Evolutionary conservation across 2,113 vertebrate species (phyloP), one percentile per base, ranked within the genome.

Genomic region (Okapia johnstoni): DNA sequence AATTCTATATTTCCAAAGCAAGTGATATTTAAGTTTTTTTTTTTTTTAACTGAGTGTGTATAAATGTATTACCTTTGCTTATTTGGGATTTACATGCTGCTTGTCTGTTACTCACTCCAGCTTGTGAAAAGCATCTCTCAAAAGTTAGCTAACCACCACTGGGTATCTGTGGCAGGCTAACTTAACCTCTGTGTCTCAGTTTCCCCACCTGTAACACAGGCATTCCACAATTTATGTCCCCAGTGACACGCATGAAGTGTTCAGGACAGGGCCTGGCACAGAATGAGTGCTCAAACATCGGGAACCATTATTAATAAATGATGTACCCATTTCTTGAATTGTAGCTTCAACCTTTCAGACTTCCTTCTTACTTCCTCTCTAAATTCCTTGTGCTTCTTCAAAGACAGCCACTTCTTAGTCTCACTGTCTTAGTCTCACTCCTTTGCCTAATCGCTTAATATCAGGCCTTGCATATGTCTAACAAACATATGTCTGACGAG

Each of bases 401-500:
- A 94, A 94, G 83, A 88, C 28, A 46, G 85, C 6, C 93, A 81
- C 33, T 95, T 95, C 83, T 58, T 96, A 92, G 66, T 70, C 94
- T n/a, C 90, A 93, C 91, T 85, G 48, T 57, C 76, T 54, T 55
- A 86, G 88, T 28, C 6, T 50, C 63, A 76, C 77, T 92, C 92
- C 70, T 57, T 40, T 90, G 63, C 48, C 94, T 83, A 91, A 33
- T 54, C 33, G 40, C 60, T 98, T 96, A 33, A 43, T 46, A 88
- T 85, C 57, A 90, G 90, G 80, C 94, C 96, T 70, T 90, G 60
- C 14, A 70, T 43, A 61, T 61, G 33, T 73, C 43, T 95, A 95
- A 96, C 73, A 90, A 83, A 55, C 52, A 40, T 55, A 55, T 26
- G 80, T 84, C 52, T 55, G 21, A 83, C 0, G 3, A 54, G 54